phyloP scores from a whole-genome alignment of 2,888 invertebrate species.

The Drosophila mettleri region DNA sequence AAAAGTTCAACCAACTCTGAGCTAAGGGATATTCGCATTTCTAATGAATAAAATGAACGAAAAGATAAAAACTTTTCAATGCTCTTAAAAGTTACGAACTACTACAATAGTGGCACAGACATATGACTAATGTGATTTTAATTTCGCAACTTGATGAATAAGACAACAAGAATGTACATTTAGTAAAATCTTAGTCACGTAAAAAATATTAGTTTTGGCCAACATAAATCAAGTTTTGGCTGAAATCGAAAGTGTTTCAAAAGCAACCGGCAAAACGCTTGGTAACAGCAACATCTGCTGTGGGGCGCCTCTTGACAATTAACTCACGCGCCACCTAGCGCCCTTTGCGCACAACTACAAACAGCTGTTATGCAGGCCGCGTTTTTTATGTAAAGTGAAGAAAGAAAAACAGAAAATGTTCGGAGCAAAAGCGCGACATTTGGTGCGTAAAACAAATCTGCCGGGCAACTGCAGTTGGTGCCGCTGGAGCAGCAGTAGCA shows the following conservation, averaged over 20 bases:
- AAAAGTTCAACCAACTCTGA: slow-evolving; percentile 73
- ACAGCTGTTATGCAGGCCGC: slow-evolving; percentile 39
- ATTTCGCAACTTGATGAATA: slow-evolving; percentile 22
- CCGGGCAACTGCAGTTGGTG: slow-evolving; percentile 57
- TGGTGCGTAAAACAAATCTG: slow-evolving; percentile 43
- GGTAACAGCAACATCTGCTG: background rate
- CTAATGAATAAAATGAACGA: slow-evolving; percentile 50
- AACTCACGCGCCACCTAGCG: slow-evolving; percentile 17
- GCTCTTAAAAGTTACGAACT: slow-evolving; percentile 27
- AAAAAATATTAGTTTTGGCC: slow-evolving; percentile 17
- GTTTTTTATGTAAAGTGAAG: slow-evolving; percentile 14
- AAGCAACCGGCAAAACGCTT: slow-evolving; percentile 7
- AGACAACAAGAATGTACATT: slow-evolving; percentile 7
- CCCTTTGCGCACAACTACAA: background rate
- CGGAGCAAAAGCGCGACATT: slow-evolving; percentile 25
- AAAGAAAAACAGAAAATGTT: slow-evolving; percentile 40
- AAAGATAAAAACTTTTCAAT: slow-evolving; percentile 37
- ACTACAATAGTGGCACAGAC: slow-evolving; percentile 18
- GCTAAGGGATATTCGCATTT: slow-evolving; percentile 56
- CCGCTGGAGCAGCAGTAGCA: slow-evolving; percentile 63
- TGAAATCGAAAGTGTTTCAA: slow-evolving; percentile 30
- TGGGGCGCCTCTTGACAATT: slow-evolving; percentile 10
- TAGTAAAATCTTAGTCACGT: slow-evolving; percentile 33
- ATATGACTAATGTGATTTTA: slow-evolving; percentile 36
- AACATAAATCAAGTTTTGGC: slow-evolving; percentile 43